Percentiles rank a stretch among this genome's conserved stretches.
Evolutionary conservation across 2,888 invertebrate genomes (phyloP).

Genomic region (Pristionchus arcanus): DNA sequence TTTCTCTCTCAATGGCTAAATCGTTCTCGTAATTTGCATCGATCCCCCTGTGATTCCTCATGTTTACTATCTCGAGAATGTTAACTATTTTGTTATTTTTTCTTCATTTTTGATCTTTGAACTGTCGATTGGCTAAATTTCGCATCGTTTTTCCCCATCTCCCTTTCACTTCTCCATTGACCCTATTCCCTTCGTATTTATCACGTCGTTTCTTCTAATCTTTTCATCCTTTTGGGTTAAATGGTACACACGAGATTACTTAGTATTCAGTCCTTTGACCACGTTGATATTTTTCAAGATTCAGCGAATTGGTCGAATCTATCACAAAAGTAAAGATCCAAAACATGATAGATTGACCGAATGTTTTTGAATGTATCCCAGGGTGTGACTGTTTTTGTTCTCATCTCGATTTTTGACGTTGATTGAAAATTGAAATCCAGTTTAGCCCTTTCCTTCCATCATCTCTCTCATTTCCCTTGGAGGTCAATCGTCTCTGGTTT

Average conservation of each 20-base stretch:
- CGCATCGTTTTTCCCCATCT: constrained; percentile 6
- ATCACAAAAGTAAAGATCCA: too few relatives aligned
- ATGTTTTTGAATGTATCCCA: background rate
- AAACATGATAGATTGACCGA: too few relatives aligned
- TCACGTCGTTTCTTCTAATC: constrained; percentile 40
- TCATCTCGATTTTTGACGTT: background rate
- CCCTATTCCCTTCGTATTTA: constrained; percentile 36
- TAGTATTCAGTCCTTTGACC: background rate
- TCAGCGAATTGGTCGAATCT: too few relatives aligned
- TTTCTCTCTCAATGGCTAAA: constrained; percentile 14
- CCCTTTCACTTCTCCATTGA: constrained; percentile 45
- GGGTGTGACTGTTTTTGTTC: background rate
- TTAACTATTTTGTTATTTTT: background rate
- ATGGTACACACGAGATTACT: constrained; percentile 4
- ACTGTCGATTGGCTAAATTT: background rate
- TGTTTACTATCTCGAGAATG: constrained; percentile 6
- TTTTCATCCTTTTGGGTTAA: constrained; percentile 24
- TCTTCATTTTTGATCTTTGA: background rate
- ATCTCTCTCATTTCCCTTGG: constrained; percentile 32
- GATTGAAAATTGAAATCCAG: background rate
- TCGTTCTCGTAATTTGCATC: constrained; percentile 13
- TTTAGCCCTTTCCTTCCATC: background rate
- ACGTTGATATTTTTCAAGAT: too few relatives aligned
- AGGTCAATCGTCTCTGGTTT: constrained; percentile 56
- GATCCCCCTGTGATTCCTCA: background rate